Base-by-base conservation (phyloP, 2,888 invertebrate species). In the Prionchulus punctatus region DNA sequence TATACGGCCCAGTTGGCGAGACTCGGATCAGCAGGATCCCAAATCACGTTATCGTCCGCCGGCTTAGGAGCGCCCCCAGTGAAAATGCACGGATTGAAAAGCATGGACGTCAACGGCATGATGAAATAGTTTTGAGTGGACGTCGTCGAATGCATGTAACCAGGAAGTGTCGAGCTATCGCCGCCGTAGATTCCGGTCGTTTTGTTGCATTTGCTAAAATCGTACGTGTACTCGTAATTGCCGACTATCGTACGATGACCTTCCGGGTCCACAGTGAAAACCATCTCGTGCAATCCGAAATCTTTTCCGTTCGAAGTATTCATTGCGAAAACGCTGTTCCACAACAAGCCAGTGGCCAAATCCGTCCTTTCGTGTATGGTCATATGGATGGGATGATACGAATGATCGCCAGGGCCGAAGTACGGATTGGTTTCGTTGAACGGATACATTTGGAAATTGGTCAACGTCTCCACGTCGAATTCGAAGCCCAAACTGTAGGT, bases 321-420 rank as follows among this genome's bases (percentile, higher is more conserved):
- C 66, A 69, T 66, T 2, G 69, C 68, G 12, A 65, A 64, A 58
- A 67, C 67, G 0, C 66, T 64, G 43, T 67, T 67, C 68, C 68
- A 68, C 49, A 68, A 62, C 15, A 15, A 28, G 7, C 51, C 55
- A 36, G 36, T 36, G 12, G 23, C 54, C 12, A 26, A 45, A 18
- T 54, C 42, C 4, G 4, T 15, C 23, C 65, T 59, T 55, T 68
- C 67, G 55, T 68, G 68, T 56, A 69, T 68, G 15, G 68, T 65
- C 68, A 68, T 68, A 7, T 66, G 64, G 49, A 68, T 68, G 12
- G 68, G 42, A 66, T 65, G 63, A 69, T 66, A 15, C 61, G 36
- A 2, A 2, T 55, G 15, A 18, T 25, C 25, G n/a, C n/a, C n/a
- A n/a, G n/a, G n/a, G 31, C 53, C n/a, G 59, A 69, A 68, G 23